Percentiles rank a stretch among this genome's conserved stretches.
phyloP scores from a whole-genome alignment of 2,888 invertebrate species.

The Cataglyphis altisquamis region DNA sequence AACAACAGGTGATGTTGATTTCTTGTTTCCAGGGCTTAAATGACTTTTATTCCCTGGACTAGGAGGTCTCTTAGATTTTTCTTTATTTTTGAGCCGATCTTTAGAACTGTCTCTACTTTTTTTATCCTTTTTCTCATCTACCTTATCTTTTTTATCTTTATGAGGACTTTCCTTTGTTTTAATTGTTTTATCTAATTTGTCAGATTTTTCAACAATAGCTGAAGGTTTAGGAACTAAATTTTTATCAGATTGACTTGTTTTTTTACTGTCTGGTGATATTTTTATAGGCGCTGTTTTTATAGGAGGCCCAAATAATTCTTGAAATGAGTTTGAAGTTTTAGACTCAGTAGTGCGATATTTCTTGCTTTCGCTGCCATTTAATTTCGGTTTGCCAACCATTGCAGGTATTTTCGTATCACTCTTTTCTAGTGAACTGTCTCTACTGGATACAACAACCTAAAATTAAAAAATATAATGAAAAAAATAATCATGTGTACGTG shows the following conservation, averaged over 20 bases:
- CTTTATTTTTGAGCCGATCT: conserved; percentile 87
- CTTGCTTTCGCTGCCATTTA: conserved; percentile 87
- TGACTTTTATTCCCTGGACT: conserved; percentile 85
- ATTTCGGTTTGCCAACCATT: conserved; percentile 91
- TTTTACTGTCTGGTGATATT: conserved; percentile 90
- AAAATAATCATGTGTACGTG: not conserved
- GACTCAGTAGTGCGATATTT: conserved; percentile 84
- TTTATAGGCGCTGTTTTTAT: conserved; percentile 90
- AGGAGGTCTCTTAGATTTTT: conserved; percentile 87
- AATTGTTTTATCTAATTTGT: conserved; percentile 86
- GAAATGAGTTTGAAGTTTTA: conserved; percentile 90
- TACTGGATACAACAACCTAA: conserved; percentile 85
- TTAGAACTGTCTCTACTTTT: conserved; percentile 88
- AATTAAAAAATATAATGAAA: conserved; percentile 9
- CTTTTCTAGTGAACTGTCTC: conserved; percentile 88
- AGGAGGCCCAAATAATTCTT: conserved; percentile 94
- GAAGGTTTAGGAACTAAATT: conserved; percentile 82
- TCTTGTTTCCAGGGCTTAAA: conserved; percentile 81
- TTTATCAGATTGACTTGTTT: conserved; percentile 82
- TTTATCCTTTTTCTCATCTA: conserved; percentile 86
- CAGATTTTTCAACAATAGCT: conserved; percentile 87
- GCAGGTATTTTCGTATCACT: conserved; percentile 88
- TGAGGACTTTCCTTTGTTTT: conserved; percentile 88
- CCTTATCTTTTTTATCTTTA: conserved; percentile 87
- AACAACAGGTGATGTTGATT: conserved; percentile 79